Evolutionary conservation across 2,797 vertebrate genomes (phyloP).

Genomic region (Megalops cyprinoides): DNA sequence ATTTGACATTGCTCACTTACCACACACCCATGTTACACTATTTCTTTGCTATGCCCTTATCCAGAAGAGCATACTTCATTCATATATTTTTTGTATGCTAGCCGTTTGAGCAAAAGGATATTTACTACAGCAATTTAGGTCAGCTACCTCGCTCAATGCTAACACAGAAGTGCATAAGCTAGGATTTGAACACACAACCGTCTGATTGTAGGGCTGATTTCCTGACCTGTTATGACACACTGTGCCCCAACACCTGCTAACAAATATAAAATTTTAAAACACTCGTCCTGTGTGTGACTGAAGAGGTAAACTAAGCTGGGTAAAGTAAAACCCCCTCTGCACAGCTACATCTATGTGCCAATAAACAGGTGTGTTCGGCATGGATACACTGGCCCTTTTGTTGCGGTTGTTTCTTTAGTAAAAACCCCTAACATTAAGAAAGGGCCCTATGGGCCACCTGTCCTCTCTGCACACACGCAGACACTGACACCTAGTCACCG

Average conservation of each 20-base stretch:
- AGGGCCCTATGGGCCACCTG: conserved; percentile 15
- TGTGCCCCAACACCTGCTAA: conserved; percentile 3
- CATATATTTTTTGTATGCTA: no score
- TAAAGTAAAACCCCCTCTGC: background rate
- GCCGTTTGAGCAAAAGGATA: background rate
- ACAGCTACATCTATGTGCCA: background rate
- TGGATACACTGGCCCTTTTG: conserved; percentile 12
- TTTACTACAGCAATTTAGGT: background rate
- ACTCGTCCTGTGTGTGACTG: background rate
- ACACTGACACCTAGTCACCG: conserved; percentile 17
- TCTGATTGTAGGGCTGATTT: background rate
- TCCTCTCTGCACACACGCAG: conserved; percentile 8
- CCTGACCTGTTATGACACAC: background rate
- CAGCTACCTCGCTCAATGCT: background rate
- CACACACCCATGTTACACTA: background rate
- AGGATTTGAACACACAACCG: background rate
- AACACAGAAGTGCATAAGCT: background rate
- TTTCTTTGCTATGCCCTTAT: no score
- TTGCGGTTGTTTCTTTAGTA: conserved; percentile 16
- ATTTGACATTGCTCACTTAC: background rate
- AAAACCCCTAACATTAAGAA: background rate
- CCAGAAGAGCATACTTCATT: background rate
- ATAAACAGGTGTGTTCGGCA: conserved; percentile 8
- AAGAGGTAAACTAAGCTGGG: conserved; percentile 15
- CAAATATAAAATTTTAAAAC: conserved; percentile 11